These are phyloP conservation scores for Pungitius pungitius DNA, from an alignment of 2,113 vertebrate species.

Conservation along the genomic window DNA sequence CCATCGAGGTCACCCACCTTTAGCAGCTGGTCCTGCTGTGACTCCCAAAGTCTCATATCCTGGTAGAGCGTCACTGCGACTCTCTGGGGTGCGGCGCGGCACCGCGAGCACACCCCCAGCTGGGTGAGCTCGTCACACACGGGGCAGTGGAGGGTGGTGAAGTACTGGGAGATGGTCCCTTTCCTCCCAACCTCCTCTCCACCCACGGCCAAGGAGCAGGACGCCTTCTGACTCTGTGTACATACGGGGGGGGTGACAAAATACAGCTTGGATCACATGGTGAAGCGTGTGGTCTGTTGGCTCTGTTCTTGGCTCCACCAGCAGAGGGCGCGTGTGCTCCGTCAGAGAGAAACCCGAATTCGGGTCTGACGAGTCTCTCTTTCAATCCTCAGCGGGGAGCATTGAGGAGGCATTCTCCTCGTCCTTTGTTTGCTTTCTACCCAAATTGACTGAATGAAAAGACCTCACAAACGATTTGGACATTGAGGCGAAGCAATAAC, in stretches of 20 bases:
- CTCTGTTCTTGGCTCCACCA: conserved; percentile 36
- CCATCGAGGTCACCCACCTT: conserved; percentile 82
- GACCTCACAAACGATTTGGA: background rate
- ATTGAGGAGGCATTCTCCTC: background rate
- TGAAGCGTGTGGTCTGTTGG: background rate
- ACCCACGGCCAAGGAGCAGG: conserved; percentile 73
- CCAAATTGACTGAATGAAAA: conserved; percentile 2
- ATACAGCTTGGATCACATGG: background rate
- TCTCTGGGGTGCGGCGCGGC: conserved; percentile 90
- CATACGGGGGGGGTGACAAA: background rate
- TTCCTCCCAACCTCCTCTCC: conserved; percentile 86
- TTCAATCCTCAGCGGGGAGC: conserved; percentile 31
- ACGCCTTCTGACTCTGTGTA: conserved; percentile 89
- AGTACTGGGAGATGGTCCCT: conserved; percentile 97
- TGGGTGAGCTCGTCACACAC: conserved; percentile 96
- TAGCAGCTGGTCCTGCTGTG: conserved; percentile 88
- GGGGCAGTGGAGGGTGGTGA: conserved; percentile 95
- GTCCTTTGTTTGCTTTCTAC: conserved; percentile 51
- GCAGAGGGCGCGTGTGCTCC: conserved; percentile 51
- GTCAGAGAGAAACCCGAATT: background rate
- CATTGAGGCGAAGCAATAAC: background rate
- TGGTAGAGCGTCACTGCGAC: conserved; percentile 91
- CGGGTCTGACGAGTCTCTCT: conserved; percentile 21
- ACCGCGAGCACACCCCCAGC: conserved; percentile 90
- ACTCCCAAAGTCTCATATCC: conserved; percentile 90